A percentile compares a stretch with the other conserved stretches of the same genome.
phyloP scores from a whole-genome alignment of 2,888 invertebrate species.

The Tanaodytes sp. region DNA sequence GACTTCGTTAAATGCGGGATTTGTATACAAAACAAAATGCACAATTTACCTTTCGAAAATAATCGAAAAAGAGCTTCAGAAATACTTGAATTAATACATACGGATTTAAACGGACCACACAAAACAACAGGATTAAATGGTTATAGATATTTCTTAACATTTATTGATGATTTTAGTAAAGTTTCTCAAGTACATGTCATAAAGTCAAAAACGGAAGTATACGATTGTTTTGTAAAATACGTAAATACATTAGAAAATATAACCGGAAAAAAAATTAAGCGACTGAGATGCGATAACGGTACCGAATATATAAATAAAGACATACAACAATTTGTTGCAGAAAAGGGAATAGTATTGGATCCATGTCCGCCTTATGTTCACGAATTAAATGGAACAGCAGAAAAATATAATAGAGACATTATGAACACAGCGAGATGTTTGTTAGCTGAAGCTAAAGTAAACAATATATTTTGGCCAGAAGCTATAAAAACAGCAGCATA shows the following conservation, averaged over 20 bases:
- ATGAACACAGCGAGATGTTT: no score
- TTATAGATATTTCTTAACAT: background rate
- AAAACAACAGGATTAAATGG: background rate
- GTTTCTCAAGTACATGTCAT: background rate
- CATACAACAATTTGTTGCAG: background rate
- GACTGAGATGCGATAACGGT: background rate
- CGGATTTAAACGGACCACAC: background rate
- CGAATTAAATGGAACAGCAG: no score
- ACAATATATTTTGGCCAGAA: no score
- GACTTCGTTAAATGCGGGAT: no score
- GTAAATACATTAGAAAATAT: background rate
- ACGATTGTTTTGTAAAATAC: background rate
- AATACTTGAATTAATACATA: background rate
- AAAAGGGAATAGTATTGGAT: background rate
- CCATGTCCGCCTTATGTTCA: no score
- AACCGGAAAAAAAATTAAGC: background rate
- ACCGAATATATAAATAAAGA: background rate
- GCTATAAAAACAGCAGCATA: no score
- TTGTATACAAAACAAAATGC: conserved; percentile 4
- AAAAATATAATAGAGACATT: no score
- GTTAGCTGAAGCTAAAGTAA: no score
- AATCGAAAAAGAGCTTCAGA: background rate
- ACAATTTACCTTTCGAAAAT: background rate
- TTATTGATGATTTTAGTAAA: background rate
- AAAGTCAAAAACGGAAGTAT: background rate